Evolutionary conservation across 2,888 invertebrate genomes (phyloP), one percentile per base, ranked within the genome.

Genomic region (Pediacus dermestoides): DNA sequence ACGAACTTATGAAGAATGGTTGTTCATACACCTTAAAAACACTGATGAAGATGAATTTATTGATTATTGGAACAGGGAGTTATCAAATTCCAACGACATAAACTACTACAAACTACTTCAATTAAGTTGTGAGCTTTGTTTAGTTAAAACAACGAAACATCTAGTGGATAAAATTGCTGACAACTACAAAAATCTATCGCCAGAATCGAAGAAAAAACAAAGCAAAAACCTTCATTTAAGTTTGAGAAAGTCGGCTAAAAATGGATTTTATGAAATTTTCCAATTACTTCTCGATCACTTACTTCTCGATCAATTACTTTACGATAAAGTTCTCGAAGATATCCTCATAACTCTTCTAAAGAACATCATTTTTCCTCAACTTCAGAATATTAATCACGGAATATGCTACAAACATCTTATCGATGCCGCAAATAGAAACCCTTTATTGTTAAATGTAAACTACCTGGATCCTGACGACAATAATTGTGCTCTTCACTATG

Each of bases 401-500:
- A n/a, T n/a, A n/a, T n/a, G n/a, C n/a, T n/a, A n/a, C n/a, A 4
- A 46, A 48, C 37, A 22, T 52, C 1, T 34, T 26, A n/a, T n/a
- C n/a, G n/a, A n/a, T n/a, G n/a, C n/a, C n/a, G n/a, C n/a, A n/a
- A 73, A 72, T 21, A 14, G 1, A 1, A 39, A 49, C 15, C 43
- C 26, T 15, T 34, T 16, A 18, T 22, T 46, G 51, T 60, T 74
- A 1, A 74, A 75, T 38, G 73, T 81, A 2, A 65, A 64, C 37
- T 58, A 52, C 30, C 41, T 44, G 14, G 62, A 62, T 34, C 36
- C 41, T 8, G n/a, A n/a, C n/a, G 49, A 53, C n/a, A 46, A 50
- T 10, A 64, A 63, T 21, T 53, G 63, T 1, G 57, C 63, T 0
- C 66, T 89, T 16, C 87, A 88, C 66, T 85, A 85, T 57, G 85